A percentile compares a stretch with the other conserved stretches of the same genome.
phyloP scores from a whole-genome alignment of 2,113 vertebrate species.

The Eudyptes chrysolophus region DNA sequence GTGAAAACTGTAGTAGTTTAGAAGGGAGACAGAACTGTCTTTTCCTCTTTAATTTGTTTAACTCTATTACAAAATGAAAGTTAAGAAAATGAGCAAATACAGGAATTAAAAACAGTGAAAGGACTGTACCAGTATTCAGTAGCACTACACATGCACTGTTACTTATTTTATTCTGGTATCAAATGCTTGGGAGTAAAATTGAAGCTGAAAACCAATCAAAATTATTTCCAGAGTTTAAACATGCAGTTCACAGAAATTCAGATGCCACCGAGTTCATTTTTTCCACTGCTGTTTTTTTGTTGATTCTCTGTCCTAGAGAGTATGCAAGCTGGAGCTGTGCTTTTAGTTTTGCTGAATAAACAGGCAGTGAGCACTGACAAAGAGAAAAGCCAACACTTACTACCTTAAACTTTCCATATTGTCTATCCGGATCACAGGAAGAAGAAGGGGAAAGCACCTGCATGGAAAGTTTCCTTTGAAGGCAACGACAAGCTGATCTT shows the following conservation, averaged over 20 bases:
- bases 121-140: neutral
- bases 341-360: conserved; percentile 6
- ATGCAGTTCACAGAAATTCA: neutral
- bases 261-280: neutral
- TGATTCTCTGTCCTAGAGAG: neutral
- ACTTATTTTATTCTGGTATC: neutral
- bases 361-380: neutral
- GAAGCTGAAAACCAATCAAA: neutral
- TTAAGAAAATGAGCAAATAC: neutral
- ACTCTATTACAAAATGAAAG: neutral
- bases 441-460: conserved; percentile 17
- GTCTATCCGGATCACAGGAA: neutral
- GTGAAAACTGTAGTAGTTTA: neutral
- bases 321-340: neutral
- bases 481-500: neutral
- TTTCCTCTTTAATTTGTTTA: neutral
- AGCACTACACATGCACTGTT: neutral
- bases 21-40: neutral
- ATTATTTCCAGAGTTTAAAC: neutral
- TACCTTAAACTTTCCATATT: conserved; percentile 22
- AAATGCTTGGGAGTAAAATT: neutral
- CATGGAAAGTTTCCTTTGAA: conserved; percentile 2
- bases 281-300: neutral
- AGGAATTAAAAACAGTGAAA: neutral
- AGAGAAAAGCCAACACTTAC: neutral